Conservation (phyloP, 1,140 invertebrate species). For the Leptonema lineaticorne region DNA sequence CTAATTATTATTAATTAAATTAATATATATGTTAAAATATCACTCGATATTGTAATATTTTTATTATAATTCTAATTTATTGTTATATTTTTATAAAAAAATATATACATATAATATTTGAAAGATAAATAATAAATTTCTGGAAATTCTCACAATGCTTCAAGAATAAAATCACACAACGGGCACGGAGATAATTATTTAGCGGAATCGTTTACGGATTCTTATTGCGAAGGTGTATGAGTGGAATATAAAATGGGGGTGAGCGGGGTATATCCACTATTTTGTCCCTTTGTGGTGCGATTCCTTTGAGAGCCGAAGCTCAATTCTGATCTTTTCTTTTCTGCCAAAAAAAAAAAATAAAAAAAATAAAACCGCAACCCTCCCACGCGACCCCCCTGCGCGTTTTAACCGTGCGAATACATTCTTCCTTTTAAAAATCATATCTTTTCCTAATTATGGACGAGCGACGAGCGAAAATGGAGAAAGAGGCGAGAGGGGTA, state of each 20-base stretch:
- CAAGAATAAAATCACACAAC: too few species aligned
- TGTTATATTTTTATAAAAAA: too few species aligned
- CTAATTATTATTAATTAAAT: too few species aligned
- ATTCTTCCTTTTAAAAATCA: constrained; percentile 35
- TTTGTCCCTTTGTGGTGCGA: constrained; percentile 16
- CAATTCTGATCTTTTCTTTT: constrained; percentile 7
- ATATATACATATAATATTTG: too few species aligned
- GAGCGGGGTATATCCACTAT: constrained; percentile 11
- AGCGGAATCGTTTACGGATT: not conserved
- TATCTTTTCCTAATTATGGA: constrained; percentile 41
- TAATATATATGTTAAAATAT: too few species aligned
- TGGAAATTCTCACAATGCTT: too few species aligned
- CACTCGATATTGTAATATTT: too few species aligned
- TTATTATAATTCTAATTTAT: too few species aligned
- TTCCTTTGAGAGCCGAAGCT: constrained; percentile 4
- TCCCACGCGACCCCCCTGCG: not conserved
- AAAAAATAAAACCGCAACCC: not conserved
- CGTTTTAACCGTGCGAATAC: constrained; percentile 9
- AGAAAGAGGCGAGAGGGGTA: not conserved
- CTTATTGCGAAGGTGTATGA: too few species aligned
- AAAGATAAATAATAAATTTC: too few species aligned
- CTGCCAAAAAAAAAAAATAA: too few species aligned
- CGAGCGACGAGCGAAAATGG: constrained; percentile 25
- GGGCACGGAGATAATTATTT: constrained; percentile 9
- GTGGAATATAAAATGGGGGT: not conserved